These are phyloP conservation scores for Apomyelois bistriatella DNA, from an alignment of 2,888 invertebrate genomes.

Conservation along the genomic window DNA sequence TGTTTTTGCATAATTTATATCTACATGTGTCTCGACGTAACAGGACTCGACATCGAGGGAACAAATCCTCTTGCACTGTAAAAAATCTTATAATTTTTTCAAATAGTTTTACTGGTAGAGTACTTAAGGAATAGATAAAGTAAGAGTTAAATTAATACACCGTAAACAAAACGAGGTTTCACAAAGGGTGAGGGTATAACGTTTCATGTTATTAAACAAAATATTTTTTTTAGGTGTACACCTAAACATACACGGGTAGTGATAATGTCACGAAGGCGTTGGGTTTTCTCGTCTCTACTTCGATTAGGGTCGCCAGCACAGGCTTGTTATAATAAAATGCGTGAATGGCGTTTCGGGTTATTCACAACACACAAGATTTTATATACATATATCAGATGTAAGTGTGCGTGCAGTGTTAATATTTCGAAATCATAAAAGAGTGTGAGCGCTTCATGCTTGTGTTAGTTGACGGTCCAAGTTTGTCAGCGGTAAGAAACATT, in stretches of 20 bases:
- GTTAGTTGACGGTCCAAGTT: conserved; percentile 46
- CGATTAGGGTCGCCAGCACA: not conserved
- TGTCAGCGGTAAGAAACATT: conserved; percentile 46
- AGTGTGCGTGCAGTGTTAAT: conserved; percentile 37
- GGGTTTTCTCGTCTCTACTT: not conserved
- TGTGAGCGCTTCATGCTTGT: conserved; percentile 41
- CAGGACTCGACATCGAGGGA: too few species aligned
- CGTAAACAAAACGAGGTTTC: too few species aligned
- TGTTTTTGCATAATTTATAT: too few species aligned
- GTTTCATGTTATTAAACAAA: too few species aligned
- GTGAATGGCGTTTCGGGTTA: conserved; percentile 14
- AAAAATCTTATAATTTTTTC: too few species aligned
- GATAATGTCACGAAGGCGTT: not conserved
- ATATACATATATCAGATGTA: conserved; percentile 24
- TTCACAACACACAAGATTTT: conserved; percentile 36
- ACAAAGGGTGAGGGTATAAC: too few species aligned
- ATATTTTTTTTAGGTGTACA: too few species aligned
- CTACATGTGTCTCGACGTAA: too few species aligned
- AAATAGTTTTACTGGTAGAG: too few species aligned
- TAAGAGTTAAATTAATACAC: too few species aligned
- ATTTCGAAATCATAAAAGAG: conserved; percentile 41
- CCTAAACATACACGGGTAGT: not conserved
- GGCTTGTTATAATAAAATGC: not conserved
- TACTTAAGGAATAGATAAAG: too few species aligned
- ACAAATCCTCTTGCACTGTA: too few species aligned